phyloP scores from a whole-genome alignment of 64 coral and sea anemone genomes.

The Anthopleura sola region DNA sequence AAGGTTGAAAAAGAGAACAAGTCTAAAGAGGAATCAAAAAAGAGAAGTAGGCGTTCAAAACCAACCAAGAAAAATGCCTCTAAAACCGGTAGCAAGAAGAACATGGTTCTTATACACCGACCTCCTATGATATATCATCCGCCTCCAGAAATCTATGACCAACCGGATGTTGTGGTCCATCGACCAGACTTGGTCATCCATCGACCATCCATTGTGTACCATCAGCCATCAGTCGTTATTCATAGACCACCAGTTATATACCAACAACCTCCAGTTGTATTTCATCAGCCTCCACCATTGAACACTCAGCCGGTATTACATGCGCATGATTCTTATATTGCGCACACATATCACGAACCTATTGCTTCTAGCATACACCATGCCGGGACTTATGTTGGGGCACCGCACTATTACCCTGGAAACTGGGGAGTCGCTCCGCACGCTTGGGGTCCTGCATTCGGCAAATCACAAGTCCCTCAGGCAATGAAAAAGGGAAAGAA shows the following conservation, averaged over 20 bases:
- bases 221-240: slow-evolving; percentile 88
- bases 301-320: slow-evolving; percentile 78
- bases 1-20: slow-evolving; percentile 46
- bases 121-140: slow-evolving; percentile 95
- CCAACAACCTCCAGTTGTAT: slow-evolving; percentile 82
- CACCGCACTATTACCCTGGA: slow-evolving; percentile 71
- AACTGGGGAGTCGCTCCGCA: slow-evolving; percentile 39
- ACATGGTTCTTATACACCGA: slow-evolving; percentile 74
- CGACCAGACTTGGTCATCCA: slow-evolving; percentile 80
- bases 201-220: slow-evolving; percentile 89
- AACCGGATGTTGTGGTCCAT: slow-evolving; percentile 81
- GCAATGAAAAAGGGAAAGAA: slow-evolving; percentile 19
- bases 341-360: slow-evolving; percentile 64
- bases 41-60: slow-evolving; percentile 5
- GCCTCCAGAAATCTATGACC: slow-evolving; percentile 92
- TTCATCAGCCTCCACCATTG: slow-evolving; percentile 93
- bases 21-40: slow-evolving; percentile 4
- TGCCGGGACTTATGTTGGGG: slow-evolving; percentile 76
- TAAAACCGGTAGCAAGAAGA: slow-evolving; percentile 59
- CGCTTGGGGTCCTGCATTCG: slow-evolving; percentile 22
- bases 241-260: slow-evolving; percentile 93
- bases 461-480: slow-evolving; percentile 46
- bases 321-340: slow-evolving; percentile 76
- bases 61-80: neutral
- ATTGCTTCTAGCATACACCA: slow-evolving; percentile 56